Evolutionary conservation across 1,140 invertebrate genomes (phyloP).

Genomic region (Musca domestica): DNA sequence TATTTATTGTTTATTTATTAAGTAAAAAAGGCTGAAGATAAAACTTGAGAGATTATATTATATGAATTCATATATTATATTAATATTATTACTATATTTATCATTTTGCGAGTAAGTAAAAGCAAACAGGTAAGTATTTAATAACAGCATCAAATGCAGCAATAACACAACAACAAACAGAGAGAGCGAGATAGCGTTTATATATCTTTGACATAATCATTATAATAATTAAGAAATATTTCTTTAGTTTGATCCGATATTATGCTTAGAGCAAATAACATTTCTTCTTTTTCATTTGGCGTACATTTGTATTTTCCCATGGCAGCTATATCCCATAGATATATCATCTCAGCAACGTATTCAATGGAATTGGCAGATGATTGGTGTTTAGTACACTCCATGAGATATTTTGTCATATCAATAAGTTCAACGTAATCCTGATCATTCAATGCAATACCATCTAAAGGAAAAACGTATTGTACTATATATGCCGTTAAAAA

Average conservation of each 20-base stretch:
- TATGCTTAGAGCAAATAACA: conserved; percentile 29
- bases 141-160: not conserved
- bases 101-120: not conserved
- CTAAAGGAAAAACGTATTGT: conserved; percentile 20
- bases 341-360: conserved; percentile 33
- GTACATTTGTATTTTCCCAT: conserved; percentile 29
- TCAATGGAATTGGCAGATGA: conserved; percentile 29
- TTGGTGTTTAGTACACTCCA: conserved; percentile 24
- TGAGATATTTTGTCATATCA: conserved; percentile 27
- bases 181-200: not conserved
- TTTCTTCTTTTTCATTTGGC: not conserved
- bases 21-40: too few relatives aligned
- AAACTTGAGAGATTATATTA: too few relatives aligned
- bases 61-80: not conserved
- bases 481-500: not conserved
- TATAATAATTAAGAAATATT: conserved; percentile 46
- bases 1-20: too few relatives aligned
- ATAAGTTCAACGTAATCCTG: conserved; percentile 31
- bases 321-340: conserved; percentile 39
- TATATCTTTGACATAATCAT: conserved; percentile 33
- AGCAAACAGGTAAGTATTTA: not conserved
- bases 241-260: conserved; percentile 29
- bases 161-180: not conserved
- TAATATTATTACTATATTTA: not conserved
- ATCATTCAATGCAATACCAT: conserved; percentile 23